A percentile compares a stretch with the other conserved stretches of the same genome.
Evolutionary conservation across 2,797 vertebrate species (phyloP).

Genomic region (Poeciliopsis infans): DNA sequence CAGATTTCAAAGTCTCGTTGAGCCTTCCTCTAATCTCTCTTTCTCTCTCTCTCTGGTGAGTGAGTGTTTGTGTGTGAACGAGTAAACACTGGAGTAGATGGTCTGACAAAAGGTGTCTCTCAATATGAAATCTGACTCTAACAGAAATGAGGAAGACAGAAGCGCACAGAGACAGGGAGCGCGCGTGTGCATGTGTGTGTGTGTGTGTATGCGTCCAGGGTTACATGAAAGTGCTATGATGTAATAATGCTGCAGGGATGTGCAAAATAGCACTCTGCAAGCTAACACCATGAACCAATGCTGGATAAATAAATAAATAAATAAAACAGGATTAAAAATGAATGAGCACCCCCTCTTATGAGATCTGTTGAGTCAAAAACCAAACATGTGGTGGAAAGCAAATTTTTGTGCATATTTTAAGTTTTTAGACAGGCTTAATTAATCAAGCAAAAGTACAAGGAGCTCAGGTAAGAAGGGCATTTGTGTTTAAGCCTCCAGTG

Average conservation of each 20-base stretch:
- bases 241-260: constrained; percentile 59
- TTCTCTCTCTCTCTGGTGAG: constrained; percentile 12
- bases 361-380: constrained; percentile 32
- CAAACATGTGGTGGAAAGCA: constrained; percentile 28
- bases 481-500: constrained; percentile 10
- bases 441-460: constrained; percentile 20
- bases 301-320: constrained; percentile 10
- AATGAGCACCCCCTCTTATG: constrained; percentile 36
- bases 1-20: constrained; percentile 60
- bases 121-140: constrained; percentile 64
- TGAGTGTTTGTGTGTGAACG: neutral
- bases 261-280: constrained; percentile 53
- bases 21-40: constrained; percentile 45
- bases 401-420: constrained; percentile 15
- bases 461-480: neutral
- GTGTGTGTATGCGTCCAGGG: constrained; percentile 15
- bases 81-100: constrained; percentile 74
- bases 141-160: constrained; percentile 54
- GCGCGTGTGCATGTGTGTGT: constrained; percentile 9
- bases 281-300: constrained; percentile 47
- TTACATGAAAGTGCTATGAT: constrained; percentile 52
- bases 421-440: constrained; percentile 19
- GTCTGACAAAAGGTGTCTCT: constrained; percentile 60
- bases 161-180: constrained; percentile 10
- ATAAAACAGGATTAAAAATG: constrained; percentile 49